Evolutionary conservation across 2,888 invertebrate genomes (phyloP), one percentile per base, ranked within the genome.

Genomic region (Drosophila yooni): DNA sequence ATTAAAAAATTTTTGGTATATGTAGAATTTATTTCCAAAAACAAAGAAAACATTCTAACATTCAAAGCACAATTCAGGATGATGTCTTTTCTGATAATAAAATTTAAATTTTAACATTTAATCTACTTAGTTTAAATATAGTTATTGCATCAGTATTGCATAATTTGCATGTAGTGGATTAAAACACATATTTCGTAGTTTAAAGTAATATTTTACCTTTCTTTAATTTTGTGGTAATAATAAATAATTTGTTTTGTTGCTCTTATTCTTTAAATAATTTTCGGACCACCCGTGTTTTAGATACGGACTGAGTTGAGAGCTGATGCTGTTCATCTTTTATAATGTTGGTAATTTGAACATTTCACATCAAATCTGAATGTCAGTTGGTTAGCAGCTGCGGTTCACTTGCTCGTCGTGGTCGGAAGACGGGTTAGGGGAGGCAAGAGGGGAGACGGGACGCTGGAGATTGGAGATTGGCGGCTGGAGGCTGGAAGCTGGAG

Each of bases 301-400:
- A 29, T 21, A 38, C 65, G 27, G 51, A 57, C 53, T 34, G 51
- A 25, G 79, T 57, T 69, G 68, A 48, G 52, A 64, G 70, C 74
- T 70, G 74, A 67, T 50, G 79, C 76, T 79, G 83, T 88, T 84
- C 83, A 85, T 88, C 79, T 85, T 80, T 88, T 88, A 86, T 85
- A 88, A 86, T 86, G 79, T 84, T 82, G 86, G 88, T 84, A 89
- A 88, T 89, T 84, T 83, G 76, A 84, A 88, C 84, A 86, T 88
- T 88, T 84, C 83, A 89, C 89, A 88, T 88, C 90, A 88, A 86
- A 86, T 86, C 86, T 82, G 84, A 79, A 88, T 79, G 86, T 87
- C 83, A 87, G 88, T 84, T 84, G 83, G 85, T 87, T 84, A 87
- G 76, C 81, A 87, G 85, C 83, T 87, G 89, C 65, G 88, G 86